Conservation (phyloP, 2,797 vertebrate genomes). For the Macrochelys suwanniensis region DNA sequence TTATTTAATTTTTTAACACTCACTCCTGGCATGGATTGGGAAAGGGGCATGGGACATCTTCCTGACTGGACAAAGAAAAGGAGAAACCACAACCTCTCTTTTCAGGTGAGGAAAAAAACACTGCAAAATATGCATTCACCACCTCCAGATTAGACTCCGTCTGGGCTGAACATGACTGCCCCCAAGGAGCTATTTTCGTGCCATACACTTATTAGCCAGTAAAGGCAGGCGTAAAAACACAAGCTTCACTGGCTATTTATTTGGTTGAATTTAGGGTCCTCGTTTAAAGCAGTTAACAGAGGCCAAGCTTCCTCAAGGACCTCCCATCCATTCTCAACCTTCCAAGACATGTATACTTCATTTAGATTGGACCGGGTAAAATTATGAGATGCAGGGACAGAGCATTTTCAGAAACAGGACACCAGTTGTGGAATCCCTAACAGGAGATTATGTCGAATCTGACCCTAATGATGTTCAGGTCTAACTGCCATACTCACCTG, state of each 20-base stretch:
- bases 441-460: background rate
- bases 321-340: background rate
- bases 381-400: background rate
- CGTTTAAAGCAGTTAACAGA: background rate
- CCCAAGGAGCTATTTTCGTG: background rate
- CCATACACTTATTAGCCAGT: background rate
- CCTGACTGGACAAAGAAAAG: background rate
- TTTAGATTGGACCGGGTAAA: background rate
- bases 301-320: background rate
- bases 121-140: background rate
- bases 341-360: background rate
- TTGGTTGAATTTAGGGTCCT: background rate
- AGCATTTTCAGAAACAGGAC: background rate
- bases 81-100: background rate
- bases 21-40: background rate
- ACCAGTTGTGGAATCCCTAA: background rate
- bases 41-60: background rate
- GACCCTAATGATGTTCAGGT: background rate
- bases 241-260: background rate
- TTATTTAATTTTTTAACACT: background rate
- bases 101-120: background rate
- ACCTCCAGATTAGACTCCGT: background rate
- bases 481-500: background rate
- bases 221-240: background rate
- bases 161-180: background rate